Conservation (phyloP, 2,113 vertebrate species). For the Lathamus discolor region DNA sequence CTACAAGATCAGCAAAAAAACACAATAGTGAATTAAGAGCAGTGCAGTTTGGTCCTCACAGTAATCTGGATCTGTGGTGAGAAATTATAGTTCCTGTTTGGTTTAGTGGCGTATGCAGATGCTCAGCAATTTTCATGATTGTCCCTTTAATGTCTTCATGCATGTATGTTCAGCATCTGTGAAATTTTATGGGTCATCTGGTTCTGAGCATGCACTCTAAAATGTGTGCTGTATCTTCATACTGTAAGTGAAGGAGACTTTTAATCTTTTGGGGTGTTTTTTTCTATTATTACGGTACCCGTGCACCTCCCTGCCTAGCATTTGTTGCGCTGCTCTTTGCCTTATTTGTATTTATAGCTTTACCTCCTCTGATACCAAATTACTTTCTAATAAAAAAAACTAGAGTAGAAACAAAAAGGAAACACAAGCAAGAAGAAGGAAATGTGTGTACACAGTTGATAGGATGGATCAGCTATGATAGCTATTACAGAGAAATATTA, state of each 20-base stretch:
- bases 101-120: not conserved
- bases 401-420: not conserved
- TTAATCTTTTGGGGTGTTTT: not conserved
- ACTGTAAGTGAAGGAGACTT: not conserved
- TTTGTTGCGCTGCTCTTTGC: not conserved
- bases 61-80: not conserved
- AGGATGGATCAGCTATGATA: not conserved
- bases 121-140: constrained; percentile 6
- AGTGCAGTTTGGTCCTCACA: not conserved
- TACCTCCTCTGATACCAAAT: not conserved
- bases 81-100: constrained; percentile 6
- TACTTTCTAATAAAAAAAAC: not conserved
- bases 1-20: constrained; percentile 22
- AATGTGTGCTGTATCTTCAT: not conserved
- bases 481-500: not conserved
- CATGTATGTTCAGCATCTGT: not conserved
- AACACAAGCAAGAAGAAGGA: not conserved
- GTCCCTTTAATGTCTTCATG: constrained; percentile 13
- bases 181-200: constrained; percentile 12
- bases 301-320: not conserved
- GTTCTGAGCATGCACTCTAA: not conserved
- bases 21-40: not conserved
- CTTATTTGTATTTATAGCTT: not conserved
- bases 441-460: not conserved
- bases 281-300: not conserved